Evolutionary conservation across 2,888 invertebrate species (phyloP).

Genomic region (Pristionchus exspectatus): DNA sequence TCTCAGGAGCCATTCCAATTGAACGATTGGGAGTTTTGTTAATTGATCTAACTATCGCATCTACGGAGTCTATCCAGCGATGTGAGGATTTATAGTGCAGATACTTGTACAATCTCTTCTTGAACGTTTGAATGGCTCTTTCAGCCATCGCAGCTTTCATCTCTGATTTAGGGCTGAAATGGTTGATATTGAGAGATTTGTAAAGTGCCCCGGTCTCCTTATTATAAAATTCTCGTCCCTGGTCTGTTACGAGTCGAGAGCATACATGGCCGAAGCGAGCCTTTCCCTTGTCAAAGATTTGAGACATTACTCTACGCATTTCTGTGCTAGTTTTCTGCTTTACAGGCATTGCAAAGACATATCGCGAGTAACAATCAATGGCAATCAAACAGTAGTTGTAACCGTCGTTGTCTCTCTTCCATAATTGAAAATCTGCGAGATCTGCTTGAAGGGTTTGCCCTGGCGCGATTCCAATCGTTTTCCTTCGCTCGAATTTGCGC

Average conservation of each 20-base stretch:
- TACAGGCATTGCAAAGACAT: background rate
- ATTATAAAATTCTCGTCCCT: slow-evolving; percentile 8
- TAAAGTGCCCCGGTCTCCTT: background rate
- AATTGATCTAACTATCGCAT: background rate
- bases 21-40: background rate
- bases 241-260: slow-evolving; percentile 14
- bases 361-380: slow-evolving; percentile 7
- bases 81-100: background rate
- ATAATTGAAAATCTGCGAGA: slow-evolving; percentile 11
- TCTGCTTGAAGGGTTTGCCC: background rate
- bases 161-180: background rate
- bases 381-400: background rate
- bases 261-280: background rate
- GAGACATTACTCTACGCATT: background rate
- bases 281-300: background rate
- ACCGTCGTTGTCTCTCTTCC: background rate
- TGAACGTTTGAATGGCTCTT: slow-evolving; percentile 9
- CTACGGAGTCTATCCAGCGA: background rate
- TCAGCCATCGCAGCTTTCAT: too few relatives aligned
- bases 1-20: slow-evolving; percentile 1
- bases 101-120: background rate
- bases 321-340: background rate
- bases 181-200: background rate
- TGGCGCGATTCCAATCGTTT: background rate
- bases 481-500: background rate